Evolutionary conservation across 2,113 vertebrate species (phyloP), one percentile per base, ranked within the genome.

Genomic region (Myotis brandtii): DNA sequence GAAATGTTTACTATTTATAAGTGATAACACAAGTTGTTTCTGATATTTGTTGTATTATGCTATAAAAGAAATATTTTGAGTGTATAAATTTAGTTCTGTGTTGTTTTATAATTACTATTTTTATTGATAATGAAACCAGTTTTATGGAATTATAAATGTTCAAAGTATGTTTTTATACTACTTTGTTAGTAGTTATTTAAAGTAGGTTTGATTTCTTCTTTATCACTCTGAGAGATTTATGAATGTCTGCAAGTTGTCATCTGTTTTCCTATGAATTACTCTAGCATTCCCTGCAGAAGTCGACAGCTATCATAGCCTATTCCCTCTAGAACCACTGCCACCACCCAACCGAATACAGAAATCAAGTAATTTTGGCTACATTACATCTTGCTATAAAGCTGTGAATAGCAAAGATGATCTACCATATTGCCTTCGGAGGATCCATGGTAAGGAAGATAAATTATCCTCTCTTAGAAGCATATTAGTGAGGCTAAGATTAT

Each of bases 331-430:
- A 98, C 99, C 99, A 95, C 98, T 99, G 96, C 99, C 99, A 69
- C 99, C 99, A 0, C 99, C 99, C 92, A 99, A 99, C 97, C 99
- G 99, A 88, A 99, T 99, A 98, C 99, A 99, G 98, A 99, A 99
- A 98, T 99, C 99, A 96, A 99, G 99, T 99, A 99, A 99, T 98
- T 99, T 99, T 97, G 99, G 99, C 95, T 99, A 99, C 96, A 99
- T 99, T 96, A 99, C 99, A 48, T 99, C 99, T 54, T 99, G 99
- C 98, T 99, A 99, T 98, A 99, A 99, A 98, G 99, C 99, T 67
- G 99, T 99, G 98, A 99, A 99, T 98, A 99, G 99, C 98, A 99
- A 99, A 98, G 99, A 99, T 97, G 99, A 99, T 96, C 98, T 99
- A 97, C 99, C 99, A 30, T 99, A 99, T 98, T 99, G 99, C 98